These are phyloP conservation scores for Seriola rivoliana DNA, from an alignment of 2,113 vertebrate species.

Conservation along the genomic window DNA sequence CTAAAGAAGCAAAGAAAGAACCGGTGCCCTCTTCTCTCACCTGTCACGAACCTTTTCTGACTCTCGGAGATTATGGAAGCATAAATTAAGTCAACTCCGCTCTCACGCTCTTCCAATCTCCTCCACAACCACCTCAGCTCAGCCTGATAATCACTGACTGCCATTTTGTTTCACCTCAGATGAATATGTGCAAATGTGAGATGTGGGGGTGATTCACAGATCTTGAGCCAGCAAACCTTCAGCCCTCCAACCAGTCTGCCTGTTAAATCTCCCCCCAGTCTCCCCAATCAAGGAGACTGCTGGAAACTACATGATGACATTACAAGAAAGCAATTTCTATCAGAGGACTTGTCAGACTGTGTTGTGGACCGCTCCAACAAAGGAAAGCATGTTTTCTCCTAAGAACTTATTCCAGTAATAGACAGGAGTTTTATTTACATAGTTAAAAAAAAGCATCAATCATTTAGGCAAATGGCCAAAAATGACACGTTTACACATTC, in stretches of 20 bases:
- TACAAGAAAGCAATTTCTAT: no score
- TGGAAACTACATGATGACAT: no score
- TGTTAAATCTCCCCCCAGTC: not conserved
- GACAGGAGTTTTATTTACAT: not conserved
- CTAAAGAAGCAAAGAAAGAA: conserved; percentile 19
- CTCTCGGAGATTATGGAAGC: not conserved
- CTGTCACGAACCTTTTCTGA: not conserved
- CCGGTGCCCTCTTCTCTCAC: not conserved
- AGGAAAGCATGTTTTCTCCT: not conserved
- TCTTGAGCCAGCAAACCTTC: not conserved
- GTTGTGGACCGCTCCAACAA: no score
- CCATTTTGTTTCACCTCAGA: conserved; percentile 4
- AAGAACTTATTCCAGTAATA: not conserved
- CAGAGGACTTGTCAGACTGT: no score
- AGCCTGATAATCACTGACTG: not conserved
- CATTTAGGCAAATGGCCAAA: not conserved
- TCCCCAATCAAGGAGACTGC: not conserved
- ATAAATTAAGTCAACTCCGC: not conserved
- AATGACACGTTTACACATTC: not conserved
- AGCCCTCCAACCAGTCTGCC: not conserved
- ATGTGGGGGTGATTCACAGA: not conserved
- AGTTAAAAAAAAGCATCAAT: no score
- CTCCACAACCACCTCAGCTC: not conserved
- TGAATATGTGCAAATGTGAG: not conserved
- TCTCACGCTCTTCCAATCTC: not conserved